Conservation (phyloP, 2,888 invertebrate species). For the Drosophila formosana region DNA sequence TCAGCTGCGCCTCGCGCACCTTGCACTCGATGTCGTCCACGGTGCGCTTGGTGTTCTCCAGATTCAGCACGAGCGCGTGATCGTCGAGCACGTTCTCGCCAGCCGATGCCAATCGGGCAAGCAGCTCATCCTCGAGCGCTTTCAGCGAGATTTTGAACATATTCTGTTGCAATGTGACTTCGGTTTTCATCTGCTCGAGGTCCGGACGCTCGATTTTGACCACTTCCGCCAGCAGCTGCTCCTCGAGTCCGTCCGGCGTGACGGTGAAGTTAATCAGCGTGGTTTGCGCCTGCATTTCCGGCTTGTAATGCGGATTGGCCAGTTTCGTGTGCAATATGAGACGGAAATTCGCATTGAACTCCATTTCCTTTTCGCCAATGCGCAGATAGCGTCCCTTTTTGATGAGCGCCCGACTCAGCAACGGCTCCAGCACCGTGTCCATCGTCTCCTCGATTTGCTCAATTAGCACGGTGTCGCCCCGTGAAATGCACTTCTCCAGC, state of each 20-base stretch:
- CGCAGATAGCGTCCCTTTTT: constrained; percentile 92
- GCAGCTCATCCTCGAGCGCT: constrained; percentile 94
- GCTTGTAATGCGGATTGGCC: constrained; percentile 98
- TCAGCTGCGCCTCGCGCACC: constrained; percentile 94
- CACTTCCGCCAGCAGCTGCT: constrained; percentile 96
- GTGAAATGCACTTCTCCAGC: constrained; percentile 90
- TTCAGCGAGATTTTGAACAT: constrained; percentile 97
- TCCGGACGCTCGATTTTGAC: constrained; percentile 97
- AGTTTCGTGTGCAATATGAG: constrained; percentile 96
- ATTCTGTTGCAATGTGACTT: constrained; percentile 96
- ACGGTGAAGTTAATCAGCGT: constrained; percentile 98
- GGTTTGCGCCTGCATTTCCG: constrained; percentile 98
- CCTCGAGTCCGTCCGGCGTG: constrained; percentile 97
- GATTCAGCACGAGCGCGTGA: constrained; percentile 94
- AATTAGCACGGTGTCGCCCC: constrained; percentile 92
- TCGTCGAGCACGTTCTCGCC: constrained; percentile 97
- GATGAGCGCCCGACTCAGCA: constrained; percentile 94
- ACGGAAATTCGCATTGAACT: constrained; percentile 92
- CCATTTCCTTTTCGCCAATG: constrained; percentile 97
- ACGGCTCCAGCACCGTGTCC: constrained; percentile 96
- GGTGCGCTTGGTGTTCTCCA: constrained; percentile 97
- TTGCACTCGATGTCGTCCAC: constrained; percentile 95
- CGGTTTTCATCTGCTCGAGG: constrained; percentile 92
- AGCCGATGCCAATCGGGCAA: constrained; percentile 94
- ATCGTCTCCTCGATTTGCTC: constrained; percentile 96